Conservation (phyloP, 2,888 invertebrate species). For the Rapana venosa region DNA sequence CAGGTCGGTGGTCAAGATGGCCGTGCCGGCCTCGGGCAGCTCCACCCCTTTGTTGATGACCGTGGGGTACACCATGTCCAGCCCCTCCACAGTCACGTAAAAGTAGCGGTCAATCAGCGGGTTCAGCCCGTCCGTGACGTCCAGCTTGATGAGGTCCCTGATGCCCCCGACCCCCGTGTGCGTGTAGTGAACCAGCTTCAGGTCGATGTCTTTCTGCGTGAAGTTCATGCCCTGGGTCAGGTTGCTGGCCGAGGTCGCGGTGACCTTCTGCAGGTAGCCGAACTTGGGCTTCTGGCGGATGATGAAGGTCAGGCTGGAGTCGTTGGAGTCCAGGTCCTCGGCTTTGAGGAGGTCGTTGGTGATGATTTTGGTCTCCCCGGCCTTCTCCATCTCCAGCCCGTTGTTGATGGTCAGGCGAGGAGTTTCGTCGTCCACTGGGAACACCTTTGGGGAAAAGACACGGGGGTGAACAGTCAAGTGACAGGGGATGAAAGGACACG, state of each 20-base stretch:
- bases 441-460: conserved; percentile 52
- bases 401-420: conserved; percentile 76
- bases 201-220: conserved; percentile 76
- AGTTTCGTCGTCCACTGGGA: conserved; percentile 78
- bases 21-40: conserved; percentile 75
- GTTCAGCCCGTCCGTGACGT: conserved; percentile 77
- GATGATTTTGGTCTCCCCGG: conserved; percentile 72
- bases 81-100: conserved; percentile 75
- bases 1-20: conserved; percentile 74
- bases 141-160: conserved; percentile 77
- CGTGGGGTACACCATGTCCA: conserved; percentile 74
- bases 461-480: too few species aligned
- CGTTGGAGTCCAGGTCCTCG: conserved; percentile 75
- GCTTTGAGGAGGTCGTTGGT: conserved; percentile 73
- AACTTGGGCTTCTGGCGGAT: conserved; percentile 72
- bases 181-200: conserved; percentile 69
- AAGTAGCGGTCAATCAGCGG: conserved; percentile 76
- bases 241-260: conserved; percentile 59
- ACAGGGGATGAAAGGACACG: too few species aligned
- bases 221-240: conserved; percentile 75
- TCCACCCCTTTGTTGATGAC: conserved; percentile 75
- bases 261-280: conserved; percentile 69
- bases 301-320: conserved; percentile 72
- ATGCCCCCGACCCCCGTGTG: conserved; percentile 74
- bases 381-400: conserved; percentile 74